Percentiles rank a stretch among this genome's conserved stretches.
Evolutionary conservation across 1,140 invertebrate species (phyloP).

Genomic region (Papilio glaucus): DNA sequence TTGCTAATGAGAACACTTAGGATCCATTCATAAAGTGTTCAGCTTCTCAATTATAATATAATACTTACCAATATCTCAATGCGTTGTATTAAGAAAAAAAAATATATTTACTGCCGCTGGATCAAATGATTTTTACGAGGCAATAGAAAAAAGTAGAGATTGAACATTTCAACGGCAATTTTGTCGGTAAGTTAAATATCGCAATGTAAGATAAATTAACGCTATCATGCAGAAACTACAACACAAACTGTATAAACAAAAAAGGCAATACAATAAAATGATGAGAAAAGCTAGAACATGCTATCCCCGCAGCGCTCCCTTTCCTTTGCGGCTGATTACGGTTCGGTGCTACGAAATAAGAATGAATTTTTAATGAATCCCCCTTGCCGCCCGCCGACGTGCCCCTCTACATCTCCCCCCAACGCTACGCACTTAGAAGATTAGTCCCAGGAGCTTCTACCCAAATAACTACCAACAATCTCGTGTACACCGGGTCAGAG

Average conservation of each 20-base stretch:
- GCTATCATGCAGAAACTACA: neutral
- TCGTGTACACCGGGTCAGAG: slow-evolving; percentile 52
- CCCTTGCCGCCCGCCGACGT: slow-evolving; percentile 46
- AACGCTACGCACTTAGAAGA: slow-evolving; percentile 80
- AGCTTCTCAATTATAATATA: neutral
- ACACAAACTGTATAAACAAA: neutral
- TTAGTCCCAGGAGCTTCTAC: slow-evolving; percentile 76
- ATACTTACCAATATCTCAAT: neutral
- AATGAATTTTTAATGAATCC: slow-evolving; percentile 82
- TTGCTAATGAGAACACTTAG: neutral
- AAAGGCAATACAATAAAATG: slow-evolving; percentile 54
- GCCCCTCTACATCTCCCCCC: slow-evolving; percentile 50
- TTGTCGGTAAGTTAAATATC: too few species aligned
- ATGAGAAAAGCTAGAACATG: slow-evolving; percentile 61
- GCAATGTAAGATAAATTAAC: too few species aligned
- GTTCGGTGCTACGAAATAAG: slow-evolving; percentile 71
- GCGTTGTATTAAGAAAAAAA: too few species aligned
- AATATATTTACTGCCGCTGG: too few species aligned
- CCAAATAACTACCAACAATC: slow-evolving; percentile 64
- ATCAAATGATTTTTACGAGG: too few species aligned
- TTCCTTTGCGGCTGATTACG: slow-evolving; percentile 70
- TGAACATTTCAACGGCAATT: too few species aligned
- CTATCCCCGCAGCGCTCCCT: slow-evolving; percentile 44
- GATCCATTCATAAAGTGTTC: neutral
- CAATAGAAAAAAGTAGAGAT: too few species aligned